Evolutionary conservation across 1,140 invertebrate genomes (phyloP).

Genomic region (Nymphalis io): DNA sequence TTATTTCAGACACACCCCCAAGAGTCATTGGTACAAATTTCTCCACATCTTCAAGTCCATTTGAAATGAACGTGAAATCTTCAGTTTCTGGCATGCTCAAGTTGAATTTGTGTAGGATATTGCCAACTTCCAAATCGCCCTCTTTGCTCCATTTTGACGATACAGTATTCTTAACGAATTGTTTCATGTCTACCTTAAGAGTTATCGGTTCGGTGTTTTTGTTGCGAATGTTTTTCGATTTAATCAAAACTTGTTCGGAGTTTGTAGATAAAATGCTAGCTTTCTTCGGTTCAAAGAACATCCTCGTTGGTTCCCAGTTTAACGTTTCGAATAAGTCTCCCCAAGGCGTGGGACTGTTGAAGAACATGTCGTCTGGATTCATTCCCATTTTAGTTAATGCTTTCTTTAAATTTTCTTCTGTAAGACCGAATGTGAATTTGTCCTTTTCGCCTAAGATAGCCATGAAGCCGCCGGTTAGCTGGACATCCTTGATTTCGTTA

Average conservation of each 20-base stretch:
- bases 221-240: slow-evolving; percentile 36
- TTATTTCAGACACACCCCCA: slow-evolving; percentile 39
- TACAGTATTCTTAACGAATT: slow-evolving; percentile 38
- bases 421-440: slow-evolving; percentile 38
- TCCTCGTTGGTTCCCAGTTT: slow-evolving; percentile 46
- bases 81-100: slow-evolving; percentile 10
- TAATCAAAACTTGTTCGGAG: slow-evolving; percentile 30
- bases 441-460: slow-evolving; percentile 43
- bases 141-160: slow-evolving; percentile 40
- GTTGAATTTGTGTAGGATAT: slow-evolving; percentile 18
- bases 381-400: slow-evolving; percentile 38
- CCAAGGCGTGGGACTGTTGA: slow-evolving; percentile 52
- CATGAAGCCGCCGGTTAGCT: slow-evolving; percentile 31
- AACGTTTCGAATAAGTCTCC: slow-evolving; percentile 46
- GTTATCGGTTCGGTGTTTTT: slow-evolving; percentile 33
- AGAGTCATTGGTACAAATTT: slow-evolving; percentile 40
- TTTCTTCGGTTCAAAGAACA: slow-evolving; percentile 35
- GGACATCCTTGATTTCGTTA: slow-evolving; percentile 30
- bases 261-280: slow-evolving; percentile 35
- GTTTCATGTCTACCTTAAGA: slow-evolving; percentile 36
- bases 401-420: slow-evolving; percentile 40
- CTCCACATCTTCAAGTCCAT: slow-evolving; percentile 39
- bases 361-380: slow-evolving; percentile 44
- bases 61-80: slow-evolving; percentile 39
- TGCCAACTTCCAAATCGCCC: slow-evolving; percentile 23